phyloP scores from a whole-genome alignment of 1,140 invertebrate genomes.

The Coptotermes formosanus region DNA sequence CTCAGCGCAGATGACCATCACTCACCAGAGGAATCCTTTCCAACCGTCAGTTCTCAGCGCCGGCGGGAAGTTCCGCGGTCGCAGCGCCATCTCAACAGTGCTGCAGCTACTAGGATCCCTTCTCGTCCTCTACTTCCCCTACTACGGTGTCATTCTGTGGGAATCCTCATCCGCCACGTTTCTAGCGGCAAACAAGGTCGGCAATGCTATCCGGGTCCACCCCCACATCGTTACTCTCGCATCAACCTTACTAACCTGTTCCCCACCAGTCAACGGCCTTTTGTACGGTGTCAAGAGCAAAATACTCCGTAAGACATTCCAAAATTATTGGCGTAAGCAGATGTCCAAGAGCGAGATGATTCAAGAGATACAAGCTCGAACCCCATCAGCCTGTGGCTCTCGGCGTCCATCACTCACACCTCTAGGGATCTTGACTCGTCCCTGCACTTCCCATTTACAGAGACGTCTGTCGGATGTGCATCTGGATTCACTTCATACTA shows the following conservation, averaged over 20 bases:
- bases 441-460: constrained; percentile 46
- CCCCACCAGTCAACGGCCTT: constrained; percentile 70
- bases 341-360: constrained; percentile 75
- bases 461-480: constrained; percentile 65
- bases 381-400: constrained; percentile 71
- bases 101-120: constrained; percentile 70
- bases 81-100: constrained; percentile 67
- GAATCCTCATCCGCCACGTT: constrained; percentile 50
- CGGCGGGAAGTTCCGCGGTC: constrained; percentile 53
- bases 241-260: constrained; percentile 60
- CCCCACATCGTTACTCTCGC: constrained; percentile 59
- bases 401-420: constrained; percentile 67
- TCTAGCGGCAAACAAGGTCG: not conserved
- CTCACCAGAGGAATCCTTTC: constrained; percentile 74
- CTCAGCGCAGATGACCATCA: constrained; percentile 79
- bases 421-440: constrained; percentile 47
- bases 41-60: constrained; percentile 40
- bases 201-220: constrained; percentile 35
- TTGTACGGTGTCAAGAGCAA: constrained; percentile 76
- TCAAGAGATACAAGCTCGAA: constrained; percentile 62
- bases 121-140: constrained; percentile 69
- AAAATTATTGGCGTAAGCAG: constrained; percentile 78
- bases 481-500: constrained; percentile 45
- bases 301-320: constrained; percentile 64
- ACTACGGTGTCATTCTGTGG: constrained; percentile 70